These are phyloP conservation scores for Zaprionus lineosus DNA, from an alignment of 2,888 invertebrate genomes.

Conservation along the genomic window DNA sequence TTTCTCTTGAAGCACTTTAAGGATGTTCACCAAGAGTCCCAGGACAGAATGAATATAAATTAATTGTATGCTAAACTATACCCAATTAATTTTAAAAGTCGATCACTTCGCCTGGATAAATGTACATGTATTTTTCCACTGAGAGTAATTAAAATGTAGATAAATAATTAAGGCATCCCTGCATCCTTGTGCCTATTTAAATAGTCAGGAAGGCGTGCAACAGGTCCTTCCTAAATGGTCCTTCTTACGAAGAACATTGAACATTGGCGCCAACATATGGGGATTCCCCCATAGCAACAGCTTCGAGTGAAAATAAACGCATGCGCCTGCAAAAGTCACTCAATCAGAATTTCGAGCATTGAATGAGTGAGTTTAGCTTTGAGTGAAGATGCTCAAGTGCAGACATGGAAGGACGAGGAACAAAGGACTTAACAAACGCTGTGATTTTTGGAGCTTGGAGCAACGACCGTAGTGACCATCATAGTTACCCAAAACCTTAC, in stretches of 20 bases:
- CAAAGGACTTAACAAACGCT: constrained; percentile 9
- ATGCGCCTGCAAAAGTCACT: constrained; percentile 27
- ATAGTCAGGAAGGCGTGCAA: constrained; percentile 23
- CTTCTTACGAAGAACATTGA: constrained; percentile 23
- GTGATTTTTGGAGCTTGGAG: constrained; percentile 25
- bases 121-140: no score
- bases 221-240: constrained; percentile 30
- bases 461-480: constrained; percentile 38
- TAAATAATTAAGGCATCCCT: no score
- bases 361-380: constrained; percentile 6
- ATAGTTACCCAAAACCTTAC: constrained; percentile 23
- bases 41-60: no score
- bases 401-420: constrained; percentile 5
- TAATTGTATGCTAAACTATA: no score
- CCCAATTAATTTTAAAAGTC: no score
- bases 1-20: no score
- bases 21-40: no score
- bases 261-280: constrained; percentile 22
- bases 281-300: no score
- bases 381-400: constrained; percentile 15
- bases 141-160: no score
- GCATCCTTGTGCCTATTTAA: background rate
- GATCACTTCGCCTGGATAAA: no score
- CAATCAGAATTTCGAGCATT: constrained; percentile 5
- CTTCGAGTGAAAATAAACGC: constrained; percentile 23